These are phyloP conservation scores for Anguilla obscura DNA, from an alignment of 2,797 vertebrate genomes.

Conservation along the genomic window DNA sequence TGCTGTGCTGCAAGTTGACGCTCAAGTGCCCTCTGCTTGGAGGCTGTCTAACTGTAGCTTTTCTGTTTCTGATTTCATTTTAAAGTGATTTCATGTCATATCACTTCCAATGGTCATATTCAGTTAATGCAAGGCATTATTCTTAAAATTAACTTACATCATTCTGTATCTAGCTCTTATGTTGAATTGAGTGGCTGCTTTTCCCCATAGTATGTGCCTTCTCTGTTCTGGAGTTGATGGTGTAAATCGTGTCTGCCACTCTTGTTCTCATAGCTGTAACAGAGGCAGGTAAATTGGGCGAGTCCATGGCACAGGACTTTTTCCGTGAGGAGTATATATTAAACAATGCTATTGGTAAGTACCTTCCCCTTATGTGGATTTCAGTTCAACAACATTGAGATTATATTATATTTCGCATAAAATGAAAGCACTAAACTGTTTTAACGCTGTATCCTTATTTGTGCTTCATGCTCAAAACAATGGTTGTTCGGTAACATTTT, in stretches of 20 bases:
- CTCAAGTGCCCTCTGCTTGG: not conserved
- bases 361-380: not conserved
- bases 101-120: not conserved
- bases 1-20: not conserved
- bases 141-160: not conserved
- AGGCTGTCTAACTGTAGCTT: not conserved
- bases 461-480: not conserved
- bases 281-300: slow-evolving; percentile 75
- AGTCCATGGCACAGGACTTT: slow-evolving; percentile 69
- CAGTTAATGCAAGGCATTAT: too few relatives aligned
- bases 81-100: not conserved
- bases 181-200: not conserved
- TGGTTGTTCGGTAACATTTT: too few relatives aligned
- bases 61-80: not conserved
- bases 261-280: slow-evolving; percentile 68
- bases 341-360: slow-evolving; percentile 84
- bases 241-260: not conserved
- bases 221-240: not conserved
- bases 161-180: not conserved
- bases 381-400: not conserved
- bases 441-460: not conserved
- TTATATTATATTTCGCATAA: not conserved
- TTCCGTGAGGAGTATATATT: slow-evolving; percentile 88
- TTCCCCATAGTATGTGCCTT: not conserved
- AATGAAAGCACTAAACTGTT: not conserved